A percentile compares a stretch with the other conserved stretches of the same genome.
These are phyloP conservation scores for Agonopterix heracliana DNA, from an alignment of 2,888 invertebrate genomes.

Conservation along the genomic window DNA sequence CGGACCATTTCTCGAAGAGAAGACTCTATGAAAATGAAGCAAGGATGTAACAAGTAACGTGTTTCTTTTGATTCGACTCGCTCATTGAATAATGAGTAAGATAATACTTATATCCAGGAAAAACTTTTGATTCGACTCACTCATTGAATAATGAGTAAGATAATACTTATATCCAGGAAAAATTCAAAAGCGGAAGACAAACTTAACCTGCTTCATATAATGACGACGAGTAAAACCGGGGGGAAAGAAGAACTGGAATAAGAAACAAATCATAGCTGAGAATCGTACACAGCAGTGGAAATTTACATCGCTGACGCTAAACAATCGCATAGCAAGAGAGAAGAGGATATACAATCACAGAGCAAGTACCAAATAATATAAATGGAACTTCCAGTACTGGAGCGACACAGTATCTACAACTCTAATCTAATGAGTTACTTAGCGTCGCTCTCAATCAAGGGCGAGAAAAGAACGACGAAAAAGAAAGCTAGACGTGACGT, in stretches of 20 bases:
- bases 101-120: not conserved
- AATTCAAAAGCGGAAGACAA: not conserved
- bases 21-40: too few relatives aligned
- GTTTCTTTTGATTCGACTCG: too few relatives aligned
- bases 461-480: not conserved
- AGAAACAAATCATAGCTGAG: conserved; percentile 5
- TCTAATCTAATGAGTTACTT: not conserved
- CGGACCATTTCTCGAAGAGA: too few relatives aligned
- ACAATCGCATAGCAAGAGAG: not conserved
- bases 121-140: not conserved
- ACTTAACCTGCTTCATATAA: not conserved
- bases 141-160: too few relatives aligned
- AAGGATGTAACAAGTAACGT: too few relatives aligned
- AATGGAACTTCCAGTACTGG: too few relatives aligned
- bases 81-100: too few relatives aligned
- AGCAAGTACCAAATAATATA: too few relatives aligned
- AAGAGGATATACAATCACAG: too few relatives aligned
- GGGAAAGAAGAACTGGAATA: conserved; percentile 5
- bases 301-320: not conserved
- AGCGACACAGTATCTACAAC: too few relatives aligned
- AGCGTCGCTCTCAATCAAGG: not conserved
- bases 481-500: not conserved
- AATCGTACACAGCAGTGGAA: not conserved
- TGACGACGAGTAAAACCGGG: not conserved
- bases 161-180: not conserved